Evolutionary conservation across 2,888 invertebrate genomes (phyloP), one percentile per base, ranked within the genome.

Genomic region (Oxystoma pomonae): DNA sequence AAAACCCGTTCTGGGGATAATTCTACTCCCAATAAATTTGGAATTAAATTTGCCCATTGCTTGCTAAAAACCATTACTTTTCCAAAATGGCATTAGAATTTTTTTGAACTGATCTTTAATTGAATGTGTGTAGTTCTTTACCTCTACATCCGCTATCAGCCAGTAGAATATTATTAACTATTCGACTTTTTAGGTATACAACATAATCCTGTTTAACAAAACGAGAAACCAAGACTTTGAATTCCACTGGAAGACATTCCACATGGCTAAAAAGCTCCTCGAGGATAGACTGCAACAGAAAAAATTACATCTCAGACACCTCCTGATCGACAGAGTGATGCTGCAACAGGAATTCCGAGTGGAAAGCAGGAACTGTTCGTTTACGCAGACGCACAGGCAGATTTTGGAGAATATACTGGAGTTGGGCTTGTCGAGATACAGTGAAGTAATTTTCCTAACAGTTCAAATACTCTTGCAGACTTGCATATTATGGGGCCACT

Each of bases 171-270:
- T n/a, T n/a, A n/a, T n/a, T n/a, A n/a, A n/a, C n/a, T n/a, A n/a
- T n/a, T n/a, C n/a, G n/a, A n/a, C n/a, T 69, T 78, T 76, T 3
- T 74, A 90, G 90, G 87, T 91, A 58, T 91, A 90, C 85, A 87
- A 87, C 69, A 82, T 83, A 57, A 73, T 84, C 70, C 73, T 89
- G 59, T 82, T 86, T 66, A 86, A 84, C 65, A 82, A 78, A 80
- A 86, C 79, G 19, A 73, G 81, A 65, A 83, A 80, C 18, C 81
- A 83, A 1, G 84, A 86, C 7, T 84, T 88, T 69, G 89, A 90
- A 68, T 80, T 82, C 0, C 86, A 88, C 0, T 84, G 89, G 78
- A 90, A 90, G 64, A 85, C 85, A 17, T 89, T 87, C 76, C 84
- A 85, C 22, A 80, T 86, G 1, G 78, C 87, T 0, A 88, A 89